Conservation (phyloP, 2,888 invertebrate genomes). For the Plagodis dolabraria region DNA sequence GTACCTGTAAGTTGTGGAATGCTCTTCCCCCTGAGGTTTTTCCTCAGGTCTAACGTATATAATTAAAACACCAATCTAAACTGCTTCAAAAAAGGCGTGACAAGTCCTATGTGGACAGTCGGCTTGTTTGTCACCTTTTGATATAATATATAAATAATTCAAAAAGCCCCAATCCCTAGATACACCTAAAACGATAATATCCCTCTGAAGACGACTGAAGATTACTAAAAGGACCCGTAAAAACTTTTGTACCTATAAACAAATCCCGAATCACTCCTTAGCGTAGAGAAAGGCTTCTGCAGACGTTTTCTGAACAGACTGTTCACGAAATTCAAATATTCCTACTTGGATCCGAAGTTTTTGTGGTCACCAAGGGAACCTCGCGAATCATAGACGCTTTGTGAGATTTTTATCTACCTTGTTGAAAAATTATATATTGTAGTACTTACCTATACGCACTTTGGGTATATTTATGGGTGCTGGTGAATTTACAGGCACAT, state of each 20-base stretch:
- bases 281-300: constrained; percentile 16
- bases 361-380: not conserved
- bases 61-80: no score
- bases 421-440: not conserved
- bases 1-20: no score
- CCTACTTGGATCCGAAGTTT: constrained; percentile 5
- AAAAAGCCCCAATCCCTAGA: constrained; percentile 9
- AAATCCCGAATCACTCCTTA: constrained; percentile 26
- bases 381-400: not conserved
- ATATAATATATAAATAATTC: constrained; percentile 3
- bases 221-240: constrained; percentile 20
- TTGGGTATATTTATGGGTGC: no score
- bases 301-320: constrained; percentile 11
- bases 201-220: constrained; percentile 18
- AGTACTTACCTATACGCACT: no score
- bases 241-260: constrained; percentile 26
- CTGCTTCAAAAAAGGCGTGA: no score
- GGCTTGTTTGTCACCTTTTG: no score
- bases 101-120: no score
- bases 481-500: no score
- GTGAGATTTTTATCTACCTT: not conserved
- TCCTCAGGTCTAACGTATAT: no score
- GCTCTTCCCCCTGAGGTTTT: no score
- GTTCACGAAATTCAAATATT: constrained; percentile 8
- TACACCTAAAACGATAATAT: constrained; percentile 24